Conservation (phyloP, 2,888 invertebrate species). For the Drosophila kanekoi region DNA sequence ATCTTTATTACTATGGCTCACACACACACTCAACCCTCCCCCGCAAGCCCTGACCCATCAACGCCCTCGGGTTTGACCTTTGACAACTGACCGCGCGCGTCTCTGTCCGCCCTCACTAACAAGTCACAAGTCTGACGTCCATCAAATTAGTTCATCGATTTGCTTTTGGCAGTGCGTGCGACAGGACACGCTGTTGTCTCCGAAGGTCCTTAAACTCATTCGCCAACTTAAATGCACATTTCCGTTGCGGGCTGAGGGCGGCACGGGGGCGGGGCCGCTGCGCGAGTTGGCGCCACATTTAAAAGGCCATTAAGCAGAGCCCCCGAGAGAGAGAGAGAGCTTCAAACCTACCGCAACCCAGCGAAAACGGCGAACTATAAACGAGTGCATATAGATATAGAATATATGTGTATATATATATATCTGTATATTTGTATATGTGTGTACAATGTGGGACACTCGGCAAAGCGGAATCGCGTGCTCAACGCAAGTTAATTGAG, state of each 20-base stretch:
- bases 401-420: conserved; percentile 5
- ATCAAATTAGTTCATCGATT: conserved; percentile 55
- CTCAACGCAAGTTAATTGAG: conserved; percentile 71
- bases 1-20: conserved; percentile 17
- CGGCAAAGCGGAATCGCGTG: conserved; percentile 66
- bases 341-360: conserved; percentile 51
- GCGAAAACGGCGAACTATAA: conserved; percentile 15
- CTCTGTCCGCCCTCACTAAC: conserved; percentile 9
- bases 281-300: conserved; percentile 53
- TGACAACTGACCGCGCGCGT: conserved; percentile 52
- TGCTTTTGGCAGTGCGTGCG: conserved; percentile 28
- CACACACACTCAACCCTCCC: conserved; percentile 12
- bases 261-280: not conserved
- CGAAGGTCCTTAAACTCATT: conserved; percentile 57
- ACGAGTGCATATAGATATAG: conserved; percentile 7
- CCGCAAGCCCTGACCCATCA: conserved; percentile 27
- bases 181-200: conserved; percentile 35
- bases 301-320: conserved; percentile 52
- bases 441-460: conserved; percentile 53
- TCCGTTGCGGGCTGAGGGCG: conserved; percentile 13
- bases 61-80: conserved; percentile 63
- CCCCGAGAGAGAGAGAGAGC: not conserved
- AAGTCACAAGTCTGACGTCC: conserved; percentile 40
- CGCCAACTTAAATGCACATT: conserved; percentile 52
- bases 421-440: conserved; percentile 9